Conservation (phyloP, 1,140 invertebrate species). For the Leptinotarsa undecemlineata region DNA sequence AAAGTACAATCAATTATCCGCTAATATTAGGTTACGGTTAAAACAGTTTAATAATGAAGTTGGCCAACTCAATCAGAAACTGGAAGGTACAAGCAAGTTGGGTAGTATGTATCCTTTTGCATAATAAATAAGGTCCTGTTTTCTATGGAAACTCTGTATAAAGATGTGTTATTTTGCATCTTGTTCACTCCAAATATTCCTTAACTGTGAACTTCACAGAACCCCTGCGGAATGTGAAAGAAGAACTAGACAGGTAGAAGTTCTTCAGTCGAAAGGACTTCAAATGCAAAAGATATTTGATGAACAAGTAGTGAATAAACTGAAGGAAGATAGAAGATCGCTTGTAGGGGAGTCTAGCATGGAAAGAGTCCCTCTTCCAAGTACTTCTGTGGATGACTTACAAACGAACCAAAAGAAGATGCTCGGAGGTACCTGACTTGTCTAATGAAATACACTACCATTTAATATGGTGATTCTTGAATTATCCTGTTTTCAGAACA, state of each 20-base stretch:
- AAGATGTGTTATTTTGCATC: not conserved
- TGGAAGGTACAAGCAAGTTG: slow-evolving; percentile 57
- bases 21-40: slow-evolving; percentile 62
- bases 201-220: slow-evolving; percentile 41
- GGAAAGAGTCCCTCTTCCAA: slow-evolving; percentile 15
- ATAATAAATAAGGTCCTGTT: not conserved
- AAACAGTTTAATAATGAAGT: slow-evolving; percentile 68
- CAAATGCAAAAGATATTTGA: slow-evolving; percentile 63
- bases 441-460: not conserved
- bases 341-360: slow-evolving; percentile 37
- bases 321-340: slow-evolving; percentile 40
- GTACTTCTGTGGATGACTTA: slow-evolving; percentile 37
- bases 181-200: not conserved
- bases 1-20: slow-evolving; percentile 62
- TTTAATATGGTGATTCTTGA: not conserved
- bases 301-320: slow-evolving; percentile 48
- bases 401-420: slow-evolving; percentile 45
- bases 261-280: slow-evolving; percentile 61
- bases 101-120: slow-evolving; percentile 61
- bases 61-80: slow-evolving; percentile 62
- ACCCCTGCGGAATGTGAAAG: slow-evolving; percentile 66
- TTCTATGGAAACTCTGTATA: not conserved
- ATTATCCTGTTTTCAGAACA: slow-evolving; percentile 63
- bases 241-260: slow-evolving; percentile 63
- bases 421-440: slow-evolving; percentile 43